phyloP scores from a whole-genome alignment of 2,113 vertebrate species.

The Paratilapia polleni region DNA sequence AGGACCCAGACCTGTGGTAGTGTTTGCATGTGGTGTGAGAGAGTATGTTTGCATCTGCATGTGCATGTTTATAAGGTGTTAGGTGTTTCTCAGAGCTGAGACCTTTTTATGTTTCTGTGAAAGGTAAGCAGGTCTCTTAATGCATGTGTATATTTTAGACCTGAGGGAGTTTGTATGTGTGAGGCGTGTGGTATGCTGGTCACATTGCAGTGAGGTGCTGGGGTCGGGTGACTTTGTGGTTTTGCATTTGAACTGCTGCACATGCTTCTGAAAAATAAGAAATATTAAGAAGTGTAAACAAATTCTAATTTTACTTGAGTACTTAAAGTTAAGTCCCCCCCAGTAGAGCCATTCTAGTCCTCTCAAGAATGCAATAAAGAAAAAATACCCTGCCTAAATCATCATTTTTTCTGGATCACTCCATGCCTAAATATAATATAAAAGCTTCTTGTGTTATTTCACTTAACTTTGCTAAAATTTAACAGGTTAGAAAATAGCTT shows the following conservation, averaged over 20 bases:
- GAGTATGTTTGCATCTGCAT: neutral
- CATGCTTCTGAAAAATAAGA: neutral
- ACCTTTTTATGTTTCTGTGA: neutral
- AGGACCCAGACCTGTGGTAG: neutral
- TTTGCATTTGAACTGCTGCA: neutral
- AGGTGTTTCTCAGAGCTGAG: neutral
- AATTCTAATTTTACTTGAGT: neutral
- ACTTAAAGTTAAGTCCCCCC: too few species aligned
- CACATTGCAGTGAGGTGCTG: neutral
- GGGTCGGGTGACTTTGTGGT: neutral
- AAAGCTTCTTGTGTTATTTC: neutral
- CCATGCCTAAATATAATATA: neutral
- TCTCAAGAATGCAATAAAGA: neutral
- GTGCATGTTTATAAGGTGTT: neutral
- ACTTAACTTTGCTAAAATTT: neutral
- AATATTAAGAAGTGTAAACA: neutral
- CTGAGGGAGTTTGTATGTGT: neutral
- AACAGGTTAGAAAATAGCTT: neutral
- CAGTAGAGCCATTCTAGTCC: accelerated
- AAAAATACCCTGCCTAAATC: neutral
- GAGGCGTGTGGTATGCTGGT: neutral
- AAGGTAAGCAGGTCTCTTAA: neutral
- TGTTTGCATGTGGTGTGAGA: neutral
- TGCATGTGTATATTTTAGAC: neutral
- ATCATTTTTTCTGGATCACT: neutral